Evolutionary conservation across 2,888 invertebrate genomes (phyloP), one percentile per base, ranked within the genome.

Genomic region (Campoletis raptor): DNA sequence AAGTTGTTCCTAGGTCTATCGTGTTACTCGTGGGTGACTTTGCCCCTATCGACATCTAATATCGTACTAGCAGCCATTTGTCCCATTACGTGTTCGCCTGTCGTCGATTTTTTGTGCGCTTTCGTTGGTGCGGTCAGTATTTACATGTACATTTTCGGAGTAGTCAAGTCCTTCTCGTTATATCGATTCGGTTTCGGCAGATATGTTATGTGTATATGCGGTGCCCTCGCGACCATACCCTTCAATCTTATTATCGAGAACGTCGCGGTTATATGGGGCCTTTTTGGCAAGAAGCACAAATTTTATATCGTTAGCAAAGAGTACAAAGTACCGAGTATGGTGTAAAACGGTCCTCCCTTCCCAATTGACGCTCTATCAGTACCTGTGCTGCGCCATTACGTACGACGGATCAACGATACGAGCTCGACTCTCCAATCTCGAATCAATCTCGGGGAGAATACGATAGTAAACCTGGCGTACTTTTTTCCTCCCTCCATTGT

Each of bases 91-190:
- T 98, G 98, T 95, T 97, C 97, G 85, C 96, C 97, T 84, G 89
- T 97, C 69, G 96, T 99, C 92, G 98, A 99, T 94, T 96, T 98
- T 91, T 93, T 98, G 42, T 98, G 98, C 95, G 97, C 98, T 81
- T 99, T 98, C 93, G 97, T 98, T 91, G 99, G 97, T 88, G 98
- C 98, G 86, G 97, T 99, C 83, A 99, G 98, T 94, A 97, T 99
- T 93, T 99, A 99, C 94, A 99, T 99, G 99, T 99, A 99, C 94
- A 96, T 99, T 87, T 99, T 99, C 95, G 99, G 99, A 88, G 99
- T 99, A n/a, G 96, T 99, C 78, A 99, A 99, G 94, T 99, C 99
- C 81, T 99, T 99, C 93, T 98, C 98, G 36, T 95, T 98, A 52
- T 97, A 98, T 94, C 96, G 98, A 92, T 97, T 98, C 94, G 98